Evolutionary conservation across 2,888 invertebrate genomes (phyloP).

Genomic region (Orthosia cruda): DNA sequence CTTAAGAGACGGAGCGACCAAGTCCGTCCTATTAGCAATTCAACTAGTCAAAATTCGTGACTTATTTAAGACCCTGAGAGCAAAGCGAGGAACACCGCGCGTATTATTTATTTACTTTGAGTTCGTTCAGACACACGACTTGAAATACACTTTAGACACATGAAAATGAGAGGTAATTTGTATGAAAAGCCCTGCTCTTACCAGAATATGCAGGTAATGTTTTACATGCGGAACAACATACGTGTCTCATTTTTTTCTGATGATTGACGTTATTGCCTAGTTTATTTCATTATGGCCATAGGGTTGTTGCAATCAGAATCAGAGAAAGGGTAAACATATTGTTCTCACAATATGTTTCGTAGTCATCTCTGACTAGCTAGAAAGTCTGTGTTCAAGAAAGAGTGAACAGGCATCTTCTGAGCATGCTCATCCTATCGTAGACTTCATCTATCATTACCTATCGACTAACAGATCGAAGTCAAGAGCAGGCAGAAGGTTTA

Average conservation of each 20-base stretch:
- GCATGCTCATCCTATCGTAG: no score
- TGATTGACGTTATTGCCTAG: no score
- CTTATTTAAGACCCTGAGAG: slow-evolving; percentile 60
- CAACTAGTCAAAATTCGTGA: slow-evolving; percentile 58
- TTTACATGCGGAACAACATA: not conserved
- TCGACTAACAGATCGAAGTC: no score
- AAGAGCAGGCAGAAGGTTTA: no score
- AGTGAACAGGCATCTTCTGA: no score
- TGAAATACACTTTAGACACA: slow-evolving; percentile 11
- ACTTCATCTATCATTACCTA: no score
- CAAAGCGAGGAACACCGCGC: slow-evolving; percentile 19
- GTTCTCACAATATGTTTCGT: no score
- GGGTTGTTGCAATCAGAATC: not conserved
- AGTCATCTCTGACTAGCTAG: no score
- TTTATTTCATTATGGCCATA: no score
- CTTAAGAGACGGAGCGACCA: slow-evolving; percentile 6
- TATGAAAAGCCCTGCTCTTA: not conserved
- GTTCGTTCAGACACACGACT: slow-evolving; percentile 8
- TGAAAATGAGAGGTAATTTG: not conserved
- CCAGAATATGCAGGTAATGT: not conserved
- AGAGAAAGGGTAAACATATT: no score
- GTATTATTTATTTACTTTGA: slow-evolving; percentile 59
- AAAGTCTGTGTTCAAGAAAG: no score
- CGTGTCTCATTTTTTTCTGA: no score
- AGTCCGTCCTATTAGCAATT: slow-evolving; percentile 52